These are phyloP conservation scores for Mizuhopecten yessoensis DNA, from an alignment of 1,140 invertebrate species.

Conservation along the genomic window DNA sequence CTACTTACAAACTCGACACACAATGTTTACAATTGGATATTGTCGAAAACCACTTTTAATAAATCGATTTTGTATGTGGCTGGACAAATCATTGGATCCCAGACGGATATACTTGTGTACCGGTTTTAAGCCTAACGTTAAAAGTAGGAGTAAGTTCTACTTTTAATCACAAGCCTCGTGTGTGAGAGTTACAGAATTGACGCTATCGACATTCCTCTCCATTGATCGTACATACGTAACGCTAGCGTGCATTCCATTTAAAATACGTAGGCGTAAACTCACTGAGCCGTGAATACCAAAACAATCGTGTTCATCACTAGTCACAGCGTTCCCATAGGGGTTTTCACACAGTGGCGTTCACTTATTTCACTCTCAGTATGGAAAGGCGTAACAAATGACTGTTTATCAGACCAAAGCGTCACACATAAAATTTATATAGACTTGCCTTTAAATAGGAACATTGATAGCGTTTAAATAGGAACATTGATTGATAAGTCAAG, in stretches of 20 bases:
- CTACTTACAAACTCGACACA: neutral
- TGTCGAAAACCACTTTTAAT: neutral
- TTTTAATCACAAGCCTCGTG: neutral
- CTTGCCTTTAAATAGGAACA: too few species aligned
- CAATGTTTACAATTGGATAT: conserved; percentile 39
- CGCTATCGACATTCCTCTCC: neutral
- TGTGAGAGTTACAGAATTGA: neutral
- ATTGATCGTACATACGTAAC: conserved; percentile 23
- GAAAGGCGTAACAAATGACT: neutral
- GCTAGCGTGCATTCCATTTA: conserved; percentile 3
- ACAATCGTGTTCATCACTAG: neutral
- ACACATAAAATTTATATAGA: too few species aligned
- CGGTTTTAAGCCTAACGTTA: neutral
- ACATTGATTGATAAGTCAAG: too few species aligned
- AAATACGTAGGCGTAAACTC: conserved; percentile 33
- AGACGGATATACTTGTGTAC: neutral
- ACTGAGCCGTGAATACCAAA: conserved; percentile 11
- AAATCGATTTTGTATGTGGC: neutral
- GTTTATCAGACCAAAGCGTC: too few species aligned
- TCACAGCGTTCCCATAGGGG: neutral
- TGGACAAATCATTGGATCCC: neutral
- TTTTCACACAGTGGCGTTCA: neutral
- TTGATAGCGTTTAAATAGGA: too few species aligned
- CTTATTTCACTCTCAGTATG: neutral
- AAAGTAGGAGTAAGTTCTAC: neutral